Evolutionary conservation across 2,113 vertebrate genomes (phyloP).

Genomic region (Hippocampus comes): DNA sequence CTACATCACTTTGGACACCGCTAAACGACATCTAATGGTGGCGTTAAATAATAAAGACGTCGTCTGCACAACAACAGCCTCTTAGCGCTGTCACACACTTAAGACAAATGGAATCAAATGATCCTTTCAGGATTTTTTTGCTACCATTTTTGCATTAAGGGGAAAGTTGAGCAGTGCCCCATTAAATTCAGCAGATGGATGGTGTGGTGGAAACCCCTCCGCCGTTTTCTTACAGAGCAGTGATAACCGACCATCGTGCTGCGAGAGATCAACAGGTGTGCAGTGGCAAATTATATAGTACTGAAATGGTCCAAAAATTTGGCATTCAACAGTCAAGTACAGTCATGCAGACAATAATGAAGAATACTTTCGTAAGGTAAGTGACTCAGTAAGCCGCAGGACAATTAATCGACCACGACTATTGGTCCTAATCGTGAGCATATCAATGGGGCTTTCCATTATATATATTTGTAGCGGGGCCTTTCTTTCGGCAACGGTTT

Average conservation of each 20-base stretch:
- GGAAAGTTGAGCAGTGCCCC: background rate
- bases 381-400: no score
- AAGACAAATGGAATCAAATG: background rate
- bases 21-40: background rate
- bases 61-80: background rate
- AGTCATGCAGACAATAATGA: no score
- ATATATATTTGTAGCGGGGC: no score
- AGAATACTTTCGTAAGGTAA: no score
- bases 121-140: background rate
- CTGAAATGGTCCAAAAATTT: background rate
- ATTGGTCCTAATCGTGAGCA: no score
- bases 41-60: constrained; percentile 2
- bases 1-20: constrained; percentile 1
- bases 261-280: background rate
- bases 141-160: background rate
- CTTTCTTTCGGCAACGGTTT: no score
- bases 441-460: no score
- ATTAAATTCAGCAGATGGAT: background rate
- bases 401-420: no score
- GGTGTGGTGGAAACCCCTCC: no score
- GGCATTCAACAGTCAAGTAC: background rate
- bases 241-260: background rate
- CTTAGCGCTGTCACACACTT: background rate
- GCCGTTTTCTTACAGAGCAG: background rate
- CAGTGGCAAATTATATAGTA: background rate